Evolutionary conservation across 2,113 vertebrate species (phyloP), one percentile per base, ranked within the genome.

Genomic region (Mormyrus lacerda): DNA sequence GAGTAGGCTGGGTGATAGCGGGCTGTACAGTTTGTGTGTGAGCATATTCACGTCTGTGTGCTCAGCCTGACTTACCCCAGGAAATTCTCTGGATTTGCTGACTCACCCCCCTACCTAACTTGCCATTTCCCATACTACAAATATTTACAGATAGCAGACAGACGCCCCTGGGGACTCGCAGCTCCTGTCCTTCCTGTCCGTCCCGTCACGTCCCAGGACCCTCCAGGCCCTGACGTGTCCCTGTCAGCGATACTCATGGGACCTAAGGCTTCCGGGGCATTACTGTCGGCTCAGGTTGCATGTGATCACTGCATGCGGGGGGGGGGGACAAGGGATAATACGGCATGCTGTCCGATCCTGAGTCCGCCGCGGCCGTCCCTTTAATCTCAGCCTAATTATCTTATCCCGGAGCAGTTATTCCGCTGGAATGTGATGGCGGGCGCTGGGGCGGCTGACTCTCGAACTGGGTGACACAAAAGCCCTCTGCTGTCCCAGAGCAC

Each of bases 381-480:
- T 95, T 95, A 93, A 95, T 96, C 94, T 95, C 92, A 15, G 89
- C 89, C 89, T 93, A 94, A 94, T 96, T 95, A 94, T 95, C 94
- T 94, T 93, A 93, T 94, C 92, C 92, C 93, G 92, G 94, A 91
- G 94, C 92, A 93, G 94, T 94, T 94, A 93, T 93, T 92, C 93
- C 93, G 93, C 92, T 91, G 94, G 93, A 93, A 95, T 94, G 93
- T 90, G 90, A 91, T 44, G 44, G 90, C 15, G 48, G 10, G 85
- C 91, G 15, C 8, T 55, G 48, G 50, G 90, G 51, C 86, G 79
- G 53, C 87, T 45, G n/a, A 19, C 50, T 73, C 47, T 82, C 76
- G 5, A 42, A 65, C 61, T 65, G 61, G 61, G n/a, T n/a, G n/a
- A 31, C n/a, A 65, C 9, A 1, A 53, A 2, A n/a, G 58, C n/a